A percentile compares a stretch with the other conserved stretches of the same genome.
Evolutionary conservation across 92 coral and sea anemone genomes (phyloP).

Genomic region (Porites divaricata): DNA sequence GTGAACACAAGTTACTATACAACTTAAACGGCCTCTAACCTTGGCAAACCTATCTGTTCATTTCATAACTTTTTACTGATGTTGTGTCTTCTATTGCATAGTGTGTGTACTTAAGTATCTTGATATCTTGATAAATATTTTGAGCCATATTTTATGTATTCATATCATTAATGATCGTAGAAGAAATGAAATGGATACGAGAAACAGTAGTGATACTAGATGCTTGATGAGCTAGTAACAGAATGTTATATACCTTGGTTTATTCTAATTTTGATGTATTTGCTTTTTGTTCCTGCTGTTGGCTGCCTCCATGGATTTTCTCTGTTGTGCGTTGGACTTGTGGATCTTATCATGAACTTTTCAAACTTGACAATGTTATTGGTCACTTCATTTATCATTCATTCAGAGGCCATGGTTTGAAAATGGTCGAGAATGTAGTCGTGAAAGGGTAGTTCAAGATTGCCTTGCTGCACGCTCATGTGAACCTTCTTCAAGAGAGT

Average conservation of each 20-base stretch:
- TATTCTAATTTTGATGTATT: slow-evolving; percentile 61
- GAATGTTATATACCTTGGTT: not conserved
- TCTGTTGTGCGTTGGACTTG: slow-evolving; percentile 45
- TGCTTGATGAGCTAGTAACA: too few relatives aligned
- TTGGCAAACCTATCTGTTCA: too few relatives aligned
- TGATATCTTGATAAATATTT: too few relatives aligned
- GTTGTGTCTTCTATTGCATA: too few relatives aligned
- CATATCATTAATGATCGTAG: too few relatives aligned
- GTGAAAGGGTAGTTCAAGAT: slow-evolving; percentile 94
- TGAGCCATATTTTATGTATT: too few relatives aligned
- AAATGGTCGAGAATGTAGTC: slow-evolving; percentile 79
- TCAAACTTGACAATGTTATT: slow-evolving; percentile 11
- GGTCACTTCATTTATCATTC: slow-evolving; percentile 19
- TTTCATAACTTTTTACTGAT: too few relatives aligned
- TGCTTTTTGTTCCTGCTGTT: slow-evolving; percentile 68
- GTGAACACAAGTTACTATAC: too few relatives aligned
- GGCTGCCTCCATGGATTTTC: slow-evolving; percentile 62
- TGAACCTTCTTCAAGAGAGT: slow-evolving; percentile 80
- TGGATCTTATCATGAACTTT: slow-evolving; percentile 69
- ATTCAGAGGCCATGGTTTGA: slow-evolving; percentile 88
- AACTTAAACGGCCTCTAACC: too few relatives aligned
- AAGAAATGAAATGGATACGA: too few relatives aligned
- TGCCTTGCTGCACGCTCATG: slow-evolving; percentile 91
- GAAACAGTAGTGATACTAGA: too few relatives aligned
- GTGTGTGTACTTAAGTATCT: too few relatives aligned